Evolutionary conservation across 1,140 invertebrate species (phyloP), one percentile per base, ranked within the genome.

Genomic region (Drosophila repletoides): DNA sequence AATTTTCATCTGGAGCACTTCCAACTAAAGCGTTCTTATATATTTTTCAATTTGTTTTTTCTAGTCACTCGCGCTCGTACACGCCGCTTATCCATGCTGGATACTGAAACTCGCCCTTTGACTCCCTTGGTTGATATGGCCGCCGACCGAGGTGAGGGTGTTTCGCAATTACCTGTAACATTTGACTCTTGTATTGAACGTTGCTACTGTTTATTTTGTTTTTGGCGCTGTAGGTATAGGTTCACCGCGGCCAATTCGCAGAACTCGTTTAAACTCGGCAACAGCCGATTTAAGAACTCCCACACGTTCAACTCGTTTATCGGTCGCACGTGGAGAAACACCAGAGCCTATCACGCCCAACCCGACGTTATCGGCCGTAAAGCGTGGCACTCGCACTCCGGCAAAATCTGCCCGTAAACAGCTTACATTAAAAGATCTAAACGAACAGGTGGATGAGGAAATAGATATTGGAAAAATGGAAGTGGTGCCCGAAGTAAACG

Each of bases 21-120:
- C n/a, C n/a, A n/a, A n/a, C n/a, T n/a, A n/a, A n/a, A n/a, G n/a
- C n/a, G n/a, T n/a, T n/a, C n/a, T n/a, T n/a, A n/a, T n/a, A n/a
- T n/a, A n/a, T n/a, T n/a, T n/a, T n/a, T n/a, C 5, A 19, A 17
- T 17, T 58, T 34, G 5, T 19, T 33, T 9, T 19, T 31, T 33
- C 49, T 41, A 87, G 88, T 77, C 5, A 89, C 88, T 6, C 83
- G 88, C n/a, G 71, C 83, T 3, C 65, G 79, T 5, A 71, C 76
- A 12, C 77, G 88, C 5, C 76, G 63, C 19, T 38, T 61, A 51
- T 89, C 67, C 21, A 48, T 46, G 28, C 58, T 68, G 34, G 77
- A 88, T 4, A 41, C 64, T 3, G 80, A 84, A 12, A 79, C 52
- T 31, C 69, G 88, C n/a, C 77, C 87, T 1, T 33, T 33, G 15